Conservation (phyloP, 2,888 invertebrate species). For the Meloe dianella region DNA sequence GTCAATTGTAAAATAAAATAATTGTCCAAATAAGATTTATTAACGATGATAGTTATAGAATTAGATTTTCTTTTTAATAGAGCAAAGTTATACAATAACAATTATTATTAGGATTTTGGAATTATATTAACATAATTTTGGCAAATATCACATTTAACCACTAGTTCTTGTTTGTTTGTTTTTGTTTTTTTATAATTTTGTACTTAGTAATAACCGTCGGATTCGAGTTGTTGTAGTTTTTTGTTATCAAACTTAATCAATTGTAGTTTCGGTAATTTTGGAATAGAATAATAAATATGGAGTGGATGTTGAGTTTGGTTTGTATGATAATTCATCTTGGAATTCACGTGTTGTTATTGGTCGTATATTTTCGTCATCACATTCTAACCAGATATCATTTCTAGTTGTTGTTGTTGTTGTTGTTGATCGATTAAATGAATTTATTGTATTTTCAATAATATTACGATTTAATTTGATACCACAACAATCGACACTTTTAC, state of each 20-base stretch:
- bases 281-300: conserved; percentile 87
- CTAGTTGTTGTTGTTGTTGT: conserved; percentile 47
- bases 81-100: no score
- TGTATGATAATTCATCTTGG: conserved; percentile 75
- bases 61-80: conserved; percentile 21
- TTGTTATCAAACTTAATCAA: conserved; percentile 15
- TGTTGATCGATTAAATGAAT: conserved; percentile 47
- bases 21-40: background rate
- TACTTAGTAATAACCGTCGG: no score
- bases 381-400: conserved; percentile 78
- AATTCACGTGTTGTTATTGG: conserved; percentile 80
- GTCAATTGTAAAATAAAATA: no score
- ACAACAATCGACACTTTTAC: conserved; percentile 67
- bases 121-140: no score
- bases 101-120: no score
- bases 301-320: conserved; percentile 79
- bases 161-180: conserved; percentile 26
- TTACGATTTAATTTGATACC: conserved; percentile 62
- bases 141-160: conserved; percentile 47
- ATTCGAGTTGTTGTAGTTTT: no score
- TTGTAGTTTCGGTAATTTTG: conserved; percentile 47
- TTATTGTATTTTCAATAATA: conserved; percentile 52
- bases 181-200: conserved; percentile 34
- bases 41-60: background rate
- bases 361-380: conserved; percentile 86